Evolutionary conservation across 2,888 invertebrate species (phyloP).

Genomic region (Hemistola chrysoprasaria): DNA sequence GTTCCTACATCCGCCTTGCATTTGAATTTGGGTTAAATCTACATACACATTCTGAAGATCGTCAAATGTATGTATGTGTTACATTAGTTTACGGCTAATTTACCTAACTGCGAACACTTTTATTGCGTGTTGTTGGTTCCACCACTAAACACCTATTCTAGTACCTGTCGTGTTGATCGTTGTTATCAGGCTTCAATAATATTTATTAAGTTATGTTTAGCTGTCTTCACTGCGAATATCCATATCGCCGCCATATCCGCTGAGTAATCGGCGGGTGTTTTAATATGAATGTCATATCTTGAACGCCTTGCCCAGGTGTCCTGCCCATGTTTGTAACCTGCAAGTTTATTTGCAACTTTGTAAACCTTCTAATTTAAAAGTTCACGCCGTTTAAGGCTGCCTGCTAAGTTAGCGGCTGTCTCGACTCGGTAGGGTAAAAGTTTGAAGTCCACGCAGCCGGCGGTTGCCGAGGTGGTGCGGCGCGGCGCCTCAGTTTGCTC

Average conservation of each 20-base stretch:
- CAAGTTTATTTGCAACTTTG: conserved; percentile 68
- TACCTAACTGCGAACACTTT: conserved; percentile 9
- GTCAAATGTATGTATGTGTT: conserved; percentile 11
- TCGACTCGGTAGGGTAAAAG: conserved; percentile 70
- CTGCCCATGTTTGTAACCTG: conserved; percentile 67
- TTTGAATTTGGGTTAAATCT: conserved; percentile 39
- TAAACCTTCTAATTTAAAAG: conserved; percentile 58
- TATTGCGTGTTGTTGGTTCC: conserved; percentile 10
- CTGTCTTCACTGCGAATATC: conserved; percentile 38
- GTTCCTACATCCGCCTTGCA: conserved; percentile 39
- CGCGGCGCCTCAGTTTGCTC: conserved; percentile 69
- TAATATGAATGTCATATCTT: conserved; percentile 56
- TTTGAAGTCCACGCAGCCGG: conserved; percentile 71
- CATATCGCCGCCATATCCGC: conserved; percentile 33
- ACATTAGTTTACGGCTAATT: conserved; percentile 12
- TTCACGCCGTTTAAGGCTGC: conserved; percentile 31
- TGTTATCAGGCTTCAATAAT: conserved; percentile 9
- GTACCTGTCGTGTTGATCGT: conserved; percentile 17
- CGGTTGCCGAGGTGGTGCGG: conserved; percentile 63
- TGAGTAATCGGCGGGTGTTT: conserved; percentile 58
- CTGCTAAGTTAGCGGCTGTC: conserved; percentile 39
- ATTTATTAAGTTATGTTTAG: conserved; percentile 34
- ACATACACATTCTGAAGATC: conserved; percentile 14
- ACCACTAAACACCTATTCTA: conserved; percentile 7
- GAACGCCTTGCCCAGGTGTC: conserved; percentile 67